Evolutionary conservation across 2,888 invertebrate species (phyloP).

Genomic region (Yponomeuta evonymella): DNA sequence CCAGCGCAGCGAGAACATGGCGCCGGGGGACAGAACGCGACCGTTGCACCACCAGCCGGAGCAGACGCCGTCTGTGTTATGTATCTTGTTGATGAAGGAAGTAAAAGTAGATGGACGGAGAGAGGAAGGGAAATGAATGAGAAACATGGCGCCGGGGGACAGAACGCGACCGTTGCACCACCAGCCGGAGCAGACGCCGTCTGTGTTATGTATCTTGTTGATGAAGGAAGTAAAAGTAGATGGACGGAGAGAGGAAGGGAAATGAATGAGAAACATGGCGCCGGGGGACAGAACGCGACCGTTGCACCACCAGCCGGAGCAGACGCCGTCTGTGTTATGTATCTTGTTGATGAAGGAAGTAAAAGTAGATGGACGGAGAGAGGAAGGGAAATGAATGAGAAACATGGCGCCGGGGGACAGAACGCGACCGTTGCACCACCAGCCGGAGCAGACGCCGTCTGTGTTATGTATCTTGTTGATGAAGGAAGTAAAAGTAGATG

Average conservation of each 20-base stretch:
- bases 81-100: too few relatives aligned
- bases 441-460: constrained; percentile 26
- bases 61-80: constrained; percentile 21
- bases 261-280: too few relatives aligned
- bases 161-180: constrained; percentile 71
- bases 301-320: constrained; percentile 73
- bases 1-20: constrained; percentile 98
- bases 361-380: too few relatives aligned
- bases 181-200: constrained; percentile 27
- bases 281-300: constrained; percentile 38
- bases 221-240: too few relatives aligned
- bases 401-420: constrained; percentile 38
- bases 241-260: too few relatives aligned
- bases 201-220: constrained; percentile 6
- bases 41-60: constrained; percentile 80
- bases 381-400: too few relatives aligned
- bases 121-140: too few relatives aligned
- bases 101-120: too few relatives aligned
- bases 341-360: too few relatives aligned
- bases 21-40: constrained; percentile 94
- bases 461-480: not conserved
- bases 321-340: constrained; percentile 20
- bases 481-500: too few relatives aligned
- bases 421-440: constrained; percentile 72
- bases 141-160: constrained; percentile 38